Evolutionary conservation across 2,888 invertebrate genomes (phyloP).

Genomic region (Bhutanitis thaidina): DNA sequence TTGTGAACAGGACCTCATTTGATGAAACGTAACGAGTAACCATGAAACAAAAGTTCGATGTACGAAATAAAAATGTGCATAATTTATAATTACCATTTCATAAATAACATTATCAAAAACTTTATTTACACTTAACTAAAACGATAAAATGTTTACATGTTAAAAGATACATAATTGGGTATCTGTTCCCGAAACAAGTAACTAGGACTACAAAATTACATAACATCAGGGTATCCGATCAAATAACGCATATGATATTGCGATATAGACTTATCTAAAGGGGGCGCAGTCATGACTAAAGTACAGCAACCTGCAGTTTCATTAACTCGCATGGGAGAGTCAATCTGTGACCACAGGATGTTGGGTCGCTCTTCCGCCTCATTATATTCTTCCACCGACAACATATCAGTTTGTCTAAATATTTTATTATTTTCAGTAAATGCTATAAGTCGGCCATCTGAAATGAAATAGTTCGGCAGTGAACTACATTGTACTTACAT

Average conservation of each 20-base stretch:
- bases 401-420: constrained; percentile 34
- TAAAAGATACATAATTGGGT: too few species aligned
- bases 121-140: too few species aligned
- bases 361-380: constrained; percentile 30
- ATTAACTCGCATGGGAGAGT: constrained; percentile 41
- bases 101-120: too few species aligned
- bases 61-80: too few species aligned
- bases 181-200: too few species aligned
- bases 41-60: too few species aligned
- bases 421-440: constrained; percentile 43
- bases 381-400: constrained; percentile 48
- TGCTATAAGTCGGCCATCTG: constrained; percentile 48
- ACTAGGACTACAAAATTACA: not conserved
- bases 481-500: too few species aligned
- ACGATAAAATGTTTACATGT: too few species aligned
- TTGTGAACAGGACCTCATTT: too few species aligned
- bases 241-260: constrained; percentile 45
- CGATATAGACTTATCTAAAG: constrained; percentile 35
- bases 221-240: constrained; percentile 29
- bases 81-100: too few species aligned
- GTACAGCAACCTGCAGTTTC: constrained; percentile 52
- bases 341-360: constrained; percentile 36
- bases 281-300: constrained; percentile 42
- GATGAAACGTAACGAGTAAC: too few species aligned
- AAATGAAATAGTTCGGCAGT: constrained; percentile 23